phyloP scores from a whole-genome alignment of 1,140 invertebrate genomes.

The Caerostris darwini region DNA sequence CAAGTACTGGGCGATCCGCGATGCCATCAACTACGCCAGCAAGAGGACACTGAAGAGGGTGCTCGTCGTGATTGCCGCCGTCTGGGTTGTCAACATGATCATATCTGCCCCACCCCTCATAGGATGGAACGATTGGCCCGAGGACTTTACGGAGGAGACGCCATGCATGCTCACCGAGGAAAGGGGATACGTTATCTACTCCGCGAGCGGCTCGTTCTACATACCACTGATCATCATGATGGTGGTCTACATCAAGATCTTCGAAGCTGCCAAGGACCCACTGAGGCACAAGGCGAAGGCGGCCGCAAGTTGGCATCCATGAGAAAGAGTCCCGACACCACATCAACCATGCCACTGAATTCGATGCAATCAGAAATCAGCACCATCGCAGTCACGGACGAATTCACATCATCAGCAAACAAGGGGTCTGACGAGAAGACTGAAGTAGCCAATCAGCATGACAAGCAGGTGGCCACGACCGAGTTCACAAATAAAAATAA shows the following conservation, averaged over 20 bases:
- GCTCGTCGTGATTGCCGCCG: constrained; percentile 92
- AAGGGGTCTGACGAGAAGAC: constrained; percentile 59
- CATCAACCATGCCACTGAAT: constrained; percentile 65
- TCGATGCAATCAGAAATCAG: constrained; percentile 74
- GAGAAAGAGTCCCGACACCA: constrained; percentile 67
- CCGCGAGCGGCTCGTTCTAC: constrained; percentile 98
- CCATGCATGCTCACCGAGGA: constrained; percentile 85
- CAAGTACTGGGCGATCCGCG: constrained; percentile 76
- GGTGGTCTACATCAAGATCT: constrained; percentile 97
- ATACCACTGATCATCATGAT: constrained; percentile 97
- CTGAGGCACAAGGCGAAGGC: constrained; percentile 75
- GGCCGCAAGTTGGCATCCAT: constrained; percentile 53
- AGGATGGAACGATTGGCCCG: constrained; percentile 99
- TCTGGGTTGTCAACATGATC: constrained; percentile 94
- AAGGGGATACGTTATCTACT: constrained; percentile 96
- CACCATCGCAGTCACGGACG: constrained; percentile 72
- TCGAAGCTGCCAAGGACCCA: constrained; percentile 91
- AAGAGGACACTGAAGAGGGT: constrained; percentile 95
- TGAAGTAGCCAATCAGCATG: not conserved
- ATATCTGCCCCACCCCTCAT: constrained; percentile 97
- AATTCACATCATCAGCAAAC: constrained; percentile 58
- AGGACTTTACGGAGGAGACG: constrained; percentile 87
- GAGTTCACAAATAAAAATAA: not conserved
- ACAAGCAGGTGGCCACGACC: not conserved
- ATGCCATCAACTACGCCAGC: constrained; percentile 97